Base-by-base conservation (phyloP, 92 coral and sea anemone genomes). In the Meandrina meandrites region DNA sequence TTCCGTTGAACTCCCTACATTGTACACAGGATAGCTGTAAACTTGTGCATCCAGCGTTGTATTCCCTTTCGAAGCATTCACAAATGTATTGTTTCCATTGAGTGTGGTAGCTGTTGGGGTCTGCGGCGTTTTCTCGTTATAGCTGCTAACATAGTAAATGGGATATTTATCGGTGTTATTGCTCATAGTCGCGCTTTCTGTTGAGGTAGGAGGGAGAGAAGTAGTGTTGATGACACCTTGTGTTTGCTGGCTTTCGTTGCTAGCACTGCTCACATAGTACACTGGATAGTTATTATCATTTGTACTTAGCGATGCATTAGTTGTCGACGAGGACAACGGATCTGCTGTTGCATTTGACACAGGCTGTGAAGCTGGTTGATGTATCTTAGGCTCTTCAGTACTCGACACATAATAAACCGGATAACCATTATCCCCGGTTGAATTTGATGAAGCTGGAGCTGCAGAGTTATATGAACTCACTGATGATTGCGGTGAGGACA, bases 351-450 rank as follows among this genome's bases (percentile, higher is more conserved):
- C 30, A 28, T 85, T 85, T 21, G 75, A 58, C 54, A 8, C 28
- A 13, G 66, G 64, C 24, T 77, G 75, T 6, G 82, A 66, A 62
- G 45, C 12, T 30, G 78, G 34, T 45, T 30, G 42, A 21, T 75
- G 81, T 2, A 34, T 11, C 7, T 15, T 78, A 0, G 68, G 74
- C 42, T 76, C 53, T 78, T 76, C 83, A 19, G 69, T 40, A 18
- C 22, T 45, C 5, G 88, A 60, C 16, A 85, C 82, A 27, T 77
- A 85, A 69, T 85, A 85, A 10, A 85, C 83, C 0, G 88, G 88
- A 50, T 40, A 85, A 19, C 85, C 12, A 34, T 31, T 28, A 68
- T 50, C 51, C 8, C 66, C 30, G 40, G 87, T 50, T 40, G 87
- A 34, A 32, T 85, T 76, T 42, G 76, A 47, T 28, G 54, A 53